These are phyloP conservation scores for Myotis daubentonii DNA, from an alignment of 2,797 vertebrate genomes.

Conservation along the genomic window DNA sequence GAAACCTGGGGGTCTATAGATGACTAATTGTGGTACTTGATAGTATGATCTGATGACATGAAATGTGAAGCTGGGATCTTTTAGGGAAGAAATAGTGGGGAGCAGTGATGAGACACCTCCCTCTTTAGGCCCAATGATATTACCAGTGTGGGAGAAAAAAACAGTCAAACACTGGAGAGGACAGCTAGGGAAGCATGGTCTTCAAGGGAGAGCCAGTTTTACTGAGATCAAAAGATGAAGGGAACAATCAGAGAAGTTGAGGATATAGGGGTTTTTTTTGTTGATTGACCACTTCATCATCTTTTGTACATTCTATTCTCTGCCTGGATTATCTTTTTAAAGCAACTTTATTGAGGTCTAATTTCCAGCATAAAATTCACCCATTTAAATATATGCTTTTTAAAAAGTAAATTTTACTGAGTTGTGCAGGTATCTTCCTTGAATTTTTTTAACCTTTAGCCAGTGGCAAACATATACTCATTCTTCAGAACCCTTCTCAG, in stretches of 20 bases:
- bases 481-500: not conserved
- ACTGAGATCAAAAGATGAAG: not conserved
- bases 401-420: not conserved
- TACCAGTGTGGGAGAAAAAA: not conserved
- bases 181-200: not conserved
- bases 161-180: not conserved
- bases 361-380: not conserved
- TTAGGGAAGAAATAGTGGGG: not conserved
- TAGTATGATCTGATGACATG: not conserved
- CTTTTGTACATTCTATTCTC: not conserved
- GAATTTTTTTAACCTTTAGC: not conserved
- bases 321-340: not conserved
- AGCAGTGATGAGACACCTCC: not conserved
- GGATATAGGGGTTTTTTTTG: not conserved
- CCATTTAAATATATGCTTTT: not conserved
- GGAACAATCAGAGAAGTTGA: not conserved
- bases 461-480: not conserved
- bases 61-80: not conserved
- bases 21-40: not conserved
- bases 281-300: not conserved
- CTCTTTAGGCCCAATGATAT: not conserved
- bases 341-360: not conserved
- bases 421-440: not conserved
- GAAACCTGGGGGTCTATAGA: not conserved
- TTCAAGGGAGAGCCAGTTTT: not conserved